These are phyloP conservation scores for Epistrophe eligans DNA, from an alignment of 2,888 invertebrate species.

Conservation along the genomic window DNA sequence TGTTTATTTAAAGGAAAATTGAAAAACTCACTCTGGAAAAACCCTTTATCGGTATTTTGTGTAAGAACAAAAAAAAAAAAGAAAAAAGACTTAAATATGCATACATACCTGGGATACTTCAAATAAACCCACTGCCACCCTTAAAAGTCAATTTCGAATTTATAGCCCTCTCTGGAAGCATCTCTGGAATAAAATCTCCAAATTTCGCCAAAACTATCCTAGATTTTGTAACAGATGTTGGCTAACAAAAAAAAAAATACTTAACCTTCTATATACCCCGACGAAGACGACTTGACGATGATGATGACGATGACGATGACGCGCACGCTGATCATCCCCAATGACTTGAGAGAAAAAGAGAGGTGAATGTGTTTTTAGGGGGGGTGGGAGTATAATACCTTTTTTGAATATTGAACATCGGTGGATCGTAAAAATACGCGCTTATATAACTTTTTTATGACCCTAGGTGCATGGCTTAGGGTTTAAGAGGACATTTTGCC, in stretches of 20 bases:
- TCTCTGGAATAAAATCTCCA: slow-evolving; percentile 46
- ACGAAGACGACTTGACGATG: slow-evolving; percentile 28
- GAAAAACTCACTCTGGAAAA: slow-evolving; percentile 18
- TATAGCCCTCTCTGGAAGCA: slow-evolving; percentile 38
- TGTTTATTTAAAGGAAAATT: slow-evolving; percentile 53
- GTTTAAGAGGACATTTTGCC: background rate
- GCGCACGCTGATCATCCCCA: slow-evolving; percentile 50
- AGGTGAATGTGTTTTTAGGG: slow-evolving; percentile 10
- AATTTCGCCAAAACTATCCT: slow-evolving; percentile 65
- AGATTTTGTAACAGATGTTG: slow-evolving; percentile 61
- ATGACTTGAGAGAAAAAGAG: slow-evolving; percentile 12
- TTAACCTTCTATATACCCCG: slow-evolving; percentile 17
- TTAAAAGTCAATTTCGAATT: slow-evolving; percentile 55
- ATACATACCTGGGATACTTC: slow-evolving; percentile 11
- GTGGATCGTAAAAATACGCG: slow-evolving; percentile 69
- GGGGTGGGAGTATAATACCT: slow-evolving; percentile 25
- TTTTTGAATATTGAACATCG: slow-evolving; percentile 73
- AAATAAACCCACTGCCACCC: background rate
- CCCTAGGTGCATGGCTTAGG: slow-evolving; percentile 21
- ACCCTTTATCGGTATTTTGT: slow-evolving; percentile 54
- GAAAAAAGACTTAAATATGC: background rate
- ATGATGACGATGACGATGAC: slow-evolving; percentile 10
- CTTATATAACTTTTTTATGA: slow-evolving; percentile 69
- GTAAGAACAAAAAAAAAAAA: background rate
- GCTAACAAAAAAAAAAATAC: background rate